Conservation (phyloP, 2,797 vertebrate genomes). For the Limnodromus scolopaceus region DNA sequence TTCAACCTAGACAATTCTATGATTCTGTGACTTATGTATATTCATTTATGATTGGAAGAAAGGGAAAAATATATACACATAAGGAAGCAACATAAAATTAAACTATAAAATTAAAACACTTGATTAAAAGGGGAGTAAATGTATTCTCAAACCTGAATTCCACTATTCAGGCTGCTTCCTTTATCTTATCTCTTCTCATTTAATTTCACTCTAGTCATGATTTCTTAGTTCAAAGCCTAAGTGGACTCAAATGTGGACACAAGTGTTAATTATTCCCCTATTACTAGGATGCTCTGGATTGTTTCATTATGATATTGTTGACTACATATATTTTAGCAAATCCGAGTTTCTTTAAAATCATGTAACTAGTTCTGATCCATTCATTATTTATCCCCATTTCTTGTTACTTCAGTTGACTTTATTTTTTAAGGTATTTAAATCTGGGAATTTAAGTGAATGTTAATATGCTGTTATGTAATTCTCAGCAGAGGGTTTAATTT, state of each 20-base stretch:
- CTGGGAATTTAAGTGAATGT: not conserved
- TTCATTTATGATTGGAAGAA: not conserved
- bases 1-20: too few species aligned
- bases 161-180: not conserved
- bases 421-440: not conserved
- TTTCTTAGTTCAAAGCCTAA: not conserved
- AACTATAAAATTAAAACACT: not conserved
- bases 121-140: not conserved
- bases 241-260: too few species aligned
- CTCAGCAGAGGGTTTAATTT: not conserved
- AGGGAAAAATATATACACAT: not conserved
- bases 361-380: fast-evolving
- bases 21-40: not conserved
- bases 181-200: not conserved
- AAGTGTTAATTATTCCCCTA: not conserved
- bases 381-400: not conserved
- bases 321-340: fast-evolving
- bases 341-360: not conserved
- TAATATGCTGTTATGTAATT: not conserved
- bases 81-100: not conserved
- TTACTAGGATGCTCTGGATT: not conserved
- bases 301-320: not conserved
- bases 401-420: not conserved
- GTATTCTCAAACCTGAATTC: not conserved
- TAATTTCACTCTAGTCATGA: not conserved